Conservation (phyloP, 2,113 vertebrate genomes). For the Epinephelus cyanopodus region DNA sequence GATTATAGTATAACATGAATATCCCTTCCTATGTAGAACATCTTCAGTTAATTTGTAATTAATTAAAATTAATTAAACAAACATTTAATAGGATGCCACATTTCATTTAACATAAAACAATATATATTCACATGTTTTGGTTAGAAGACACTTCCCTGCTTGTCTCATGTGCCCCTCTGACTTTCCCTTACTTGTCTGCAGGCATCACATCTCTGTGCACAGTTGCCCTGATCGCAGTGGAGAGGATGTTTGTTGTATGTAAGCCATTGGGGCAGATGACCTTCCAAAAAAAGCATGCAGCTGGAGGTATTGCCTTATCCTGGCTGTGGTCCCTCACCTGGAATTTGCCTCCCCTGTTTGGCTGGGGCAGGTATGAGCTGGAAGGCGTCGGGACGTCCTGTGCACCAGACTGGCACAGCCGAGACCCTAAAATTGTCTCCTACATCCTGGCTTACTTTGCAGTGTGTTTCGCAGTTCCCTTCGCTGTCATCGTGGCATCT, state of each 20-base stretch:
- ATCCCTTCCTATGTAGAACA: neutral
- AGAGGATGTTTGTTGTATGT: conserved; percentile 83
- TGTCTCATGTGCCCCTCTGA: neutral
- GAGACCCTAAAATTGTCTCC: conserved; percentile 80
- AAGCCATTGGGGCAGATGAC: conserved; percentile 79
- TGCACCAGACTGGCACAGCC: conserved; percentile 84
- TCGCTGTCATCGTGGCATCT: conserved; percentile 77
- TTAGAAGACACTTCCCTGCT: too few relatives aligned
- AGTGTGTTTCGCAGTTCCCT: conserved; percentile 83
- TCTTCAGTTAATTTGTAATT: neutral
- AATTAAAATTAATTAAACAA: neutral
- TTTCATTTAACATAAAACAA: neutral
- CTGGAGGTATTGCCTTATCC: conserved; percentile 73
- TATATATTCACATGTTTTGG: neutral
- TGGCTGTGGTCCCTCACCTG: conserved; percentile 85
- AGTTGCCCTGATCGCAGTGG: conserved; percentile 84
- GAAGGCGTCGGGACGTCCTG: conserved; percentile 85
- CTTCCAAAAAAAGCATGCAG: conserved; percentile 77
- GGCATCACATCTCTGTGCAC: conserved; percentile 85
- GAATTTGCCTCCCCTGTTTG: conserved; percentile 84
- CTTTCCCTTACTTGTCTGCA: conserved; percentile 44
- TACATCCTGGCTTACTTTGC: conserved; percentile 83
- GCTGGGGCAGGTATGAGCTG: conserved; percentile 85
- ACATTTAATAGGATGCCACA: neutral
- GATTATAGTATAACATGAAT: neutral